Evolutionary conservation across 2,888 invertebrate genomes (phyloP).

Genomic region (Mimachlamys varia): DNA sequence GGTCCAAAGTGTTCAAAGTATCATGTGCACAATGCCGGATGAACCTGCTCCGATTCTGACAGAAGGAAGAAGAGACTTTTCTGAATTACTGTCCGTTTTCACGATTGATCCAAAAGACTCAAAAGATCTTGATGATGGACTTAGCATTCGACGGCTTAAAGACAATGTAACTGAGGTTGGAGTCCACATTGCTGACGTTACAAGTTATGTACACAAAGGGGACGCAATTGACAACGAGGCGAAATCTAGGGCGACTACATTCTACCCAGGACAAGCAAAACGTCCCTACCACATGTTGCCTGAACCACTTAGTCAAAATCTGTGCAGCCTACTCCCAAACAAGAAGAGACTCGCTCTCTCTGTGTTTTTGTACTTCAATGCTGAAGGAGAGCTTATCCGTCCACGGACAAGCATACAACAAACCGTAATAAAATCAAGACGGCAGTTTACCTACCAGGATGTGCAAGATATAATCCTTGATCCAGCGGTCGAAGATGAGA

Average conservation of each 20-base stretch:
- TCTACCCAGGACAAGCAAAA: slow-evolving; percentile 52
- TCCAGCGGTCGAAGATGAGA: background rate
- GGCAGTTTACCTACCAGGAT: slow-evolving; percentile 53
- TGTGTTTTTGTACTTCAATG: slow-evolving; percentile 53
- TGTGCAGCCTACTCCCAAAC: slow-evolving; percentile 55
- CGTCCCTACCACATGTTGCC: slow-evolving; percentile 59
- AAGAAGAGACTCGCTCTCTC: slow-evolving; percentile 56
- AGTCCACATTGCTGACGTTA: slow-evolving; percentile 64
- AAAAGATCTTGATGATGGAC: slow-evolving; percentile 62
- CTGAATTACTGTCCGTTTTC: slow-evolving; percentile 50
- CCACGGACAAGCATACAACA: slow-evolving; percentile 35
- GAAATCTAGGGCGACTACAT: slow-evolving; percentile 53
- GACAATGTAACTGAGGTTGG: slow-evolving; percentile 54
- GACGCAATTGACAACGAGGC: slow-evolving; percentile 61
- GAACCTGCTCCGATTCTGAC: background rate
- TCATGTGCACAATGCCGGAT: slow-evolving; percentile 37
- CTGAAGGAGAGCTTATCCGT: slow-evolving; percentile 39
- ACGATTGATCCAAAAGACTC: slow-evolving; percentile 62
- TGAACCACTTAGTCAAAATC: slow-evolving; percentile 54
- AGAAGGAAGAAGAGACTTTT: slow-evolving; percentile 51
- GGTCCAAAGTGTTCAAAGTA: slow-evolving; percentile 43
- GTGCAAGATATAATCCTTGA: slow-evolving; percentile 50
- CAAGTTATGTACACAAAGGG: slow-evolving; percentile 54
- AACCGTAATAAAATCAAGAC: slow-evolving; percentile 50
- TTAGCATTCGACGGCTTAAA: slow-evolving; percentile 46